These are phyloP conservation scores for Galeopterus variegatus DNA, from an alignment of 2,113 vertebrate species.

Conservation along the genomic window DNA sequence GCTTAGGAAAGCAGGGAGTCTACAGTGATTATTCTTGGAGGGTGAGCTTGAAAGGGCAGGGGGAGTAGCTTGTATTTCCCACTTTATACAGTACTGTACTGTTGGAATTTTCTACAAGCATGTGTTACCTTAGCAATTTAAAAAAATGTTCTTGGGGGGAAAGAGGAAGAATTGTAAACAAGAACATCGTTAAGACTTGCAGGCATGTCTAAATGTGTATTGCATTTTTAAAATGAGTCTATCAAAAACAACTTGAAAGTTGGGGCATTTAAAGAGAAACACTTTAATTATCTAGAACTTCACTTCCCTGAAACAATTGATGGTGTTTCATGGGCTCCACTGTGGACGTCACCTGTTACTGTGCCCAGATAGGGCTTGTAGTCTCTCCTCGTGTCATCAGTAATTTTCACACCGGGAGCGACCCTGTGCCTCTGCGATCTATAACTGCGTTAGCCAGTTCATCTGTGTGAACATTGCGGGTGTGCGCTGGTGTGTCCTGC, in stretches of 20 bases:
- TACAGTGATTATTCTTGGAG: neutral
- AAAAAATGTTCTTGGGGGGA: neutral
- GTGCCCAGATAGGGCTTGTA: neutral
- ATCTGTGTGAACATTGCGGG: fast-evolving
- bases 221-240: neutral
- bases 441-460: fast-evolving
- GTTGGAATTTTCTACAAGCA: slow-evolving; percentile 22
- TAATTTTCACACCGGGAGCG: neutral
- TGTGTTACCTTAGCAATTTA: neutral
- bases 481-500: fast-evolving
- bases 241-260: neutral
- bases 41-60: neutral
- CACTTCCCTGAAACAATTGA: fast-evolving
- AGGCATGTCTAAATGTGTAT: neutral
- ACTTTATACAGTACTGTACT: neutral
- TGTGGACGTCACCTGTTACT: neutral
- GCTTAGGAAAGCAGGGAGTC: neutral
- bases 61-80: neutral
- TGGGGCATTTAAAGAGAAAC: neutral
- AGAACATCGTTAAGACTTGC: neutral
- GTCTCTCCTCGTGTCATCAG: neutral
- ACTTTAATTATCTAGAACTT: neutral
- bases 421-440: neutral
- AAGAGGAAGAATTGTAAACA: neutral
- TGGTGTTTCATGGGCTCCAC: fast-evolving